Conservation (phyloP, 2,888 invertebrate species). For the Odontocolon sp. region DNA sequence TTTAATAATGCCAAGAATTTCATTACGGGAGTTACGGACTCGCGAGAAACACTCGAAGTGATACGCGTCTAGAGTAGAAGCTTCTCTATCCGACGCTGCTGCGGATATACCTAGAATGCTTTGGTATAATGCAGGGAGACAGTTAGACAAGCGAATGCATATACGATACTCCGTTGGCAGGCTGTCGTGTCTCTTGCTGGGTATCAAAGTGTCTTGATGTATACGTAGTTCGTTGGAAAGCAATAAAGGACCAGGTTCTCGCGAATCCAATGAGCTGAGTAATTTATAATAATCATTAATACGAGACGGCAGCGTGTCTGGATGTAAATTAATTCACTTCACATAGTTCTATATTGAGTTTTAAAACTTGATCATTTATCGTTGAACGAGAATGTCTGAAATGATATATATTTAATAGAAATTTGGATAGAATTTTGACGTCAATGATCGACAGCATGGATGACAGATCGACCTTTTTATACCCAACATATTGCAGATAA, state of each 20-base stretch:
- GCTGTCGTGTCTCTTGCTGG: constrained; percentile 24
- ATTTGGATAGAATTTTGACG: constrained; percentile 65
- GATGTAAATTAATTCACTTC: constrained; percentile 2
- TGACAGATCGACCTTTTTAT: background rate
- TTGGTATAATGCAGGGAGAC: constrained; percentile 54
- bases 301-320: constrained; percentile 12
- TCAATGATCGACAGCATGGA: constrained; percentile 69
- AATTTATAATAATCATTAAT: constrained; percentile 34
- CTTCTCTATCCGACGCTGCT: constrained; percentile 27
- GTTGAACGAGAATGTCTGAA: no score
- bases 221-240: constrained; percentile 28
- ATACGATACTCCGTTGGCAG: constrained; percentile 6
- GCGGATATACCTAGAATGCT: constrained; percentile 44
- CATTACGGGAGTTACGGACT: constrained; percentile 72
- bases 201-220: constrained; percentile 41
- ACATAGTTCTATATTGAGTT: background rate
- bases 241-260: constrained; percentile 27
- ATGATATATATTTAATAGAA: constrained; percentile 54
- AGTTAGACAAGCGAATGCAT: constrained; percentile 62
- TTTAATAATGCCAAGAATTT: constrained; percentile 77
- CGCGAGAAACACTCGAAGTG: constrained; percentile 49
- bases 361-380: no score
- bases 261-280: constrained; percentile 16
- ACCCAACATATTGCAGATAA: constrained; percentile 13
- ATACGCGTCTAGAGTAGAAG: constrained; percentile 26